Percentiles rank a stretch among this genome's conserved stretches.
Evolutionary conservation across 2,113 vertebrate species (phyloP).

Genomic region (human (Homo sapiens)): GRCh38 chrX:71153001-71153500

Average conservation of each 20-base stretch:
- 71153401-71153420: conserved; percentile 96
- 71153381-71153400: conserved; percentile 83
- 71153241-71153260: conserved; percentile 58
- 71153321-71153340: conserved; percentile 77
- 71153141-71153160: conserved; percentile 45
- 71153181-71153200: conserved; percentile 52
- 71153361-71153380: conserved; percentile 78
- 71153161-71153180: conserved; percentile 51
- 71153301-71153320: conserved; percentile 74
- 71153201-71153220: conserved; percentile 54
- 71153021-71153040: not conserved
- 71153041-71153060: not conserved
- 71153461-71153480: conserved; percentile 95
- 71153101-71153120: not conserved
- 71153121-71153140: not conserved
- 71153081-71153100: conserved; percentile 60
- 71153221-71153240: conserved; percentile 55
- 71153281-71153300: conserved; percentile 71
- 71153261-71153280: conserved; percentile 68
- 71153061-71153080: conserved; percentile 28
- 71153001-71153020: not conserved
- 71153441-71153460: conserved; percentile 87
- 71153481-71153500: conserved; percentile 99
- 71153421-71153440: conserved; percentile 89
- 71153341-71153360: conserved; percentile 77